Percentiles rank a stretch among this genome's conserved stretches.
These are phyloP conservation scores for Idris sp. DNA, from an alignment of 1,140 invertebrate species.

Conservation along the genomic window DNA sequence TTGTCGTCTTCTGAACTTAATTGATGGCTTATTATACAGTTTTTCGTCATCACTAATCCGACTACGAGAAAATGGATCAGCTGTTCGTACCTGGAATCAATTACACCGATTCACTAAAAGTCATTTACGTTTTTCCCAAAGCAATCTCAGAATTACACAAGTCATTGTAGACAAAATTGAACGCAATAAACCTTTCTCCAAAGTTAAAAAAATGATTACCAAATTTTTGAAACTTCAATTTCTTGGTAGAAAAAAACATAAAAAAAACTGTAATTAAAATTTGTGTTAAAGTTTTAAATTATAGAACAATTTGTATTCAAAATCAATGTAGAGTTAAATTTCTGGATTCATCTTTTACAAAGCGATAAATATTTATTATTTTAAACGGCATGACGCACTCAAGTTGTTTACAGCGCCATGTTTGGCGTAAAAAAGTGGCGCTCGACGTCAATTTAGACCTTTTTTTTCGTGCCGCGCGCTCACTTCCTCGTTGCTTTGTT, in stretches of 20 bases:
- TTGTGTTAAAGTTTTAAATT: too few relatives aligned
- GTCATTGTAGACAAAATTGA: too few relatives aligned
- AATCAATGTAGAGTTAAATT: too few relatives aligned
- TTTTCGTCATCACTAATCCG: conserved; percentile 11
- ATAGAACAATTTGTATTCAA: too few relatives aligned
- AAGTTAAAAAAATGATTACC: too few relatives aligned
- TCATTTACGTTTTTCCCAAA: conserved; percentile 13
- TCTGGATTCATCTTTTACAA: too few relatives aligned
- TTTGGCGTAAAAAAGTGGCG: conserved; percentile 3
- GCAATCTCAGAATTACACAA: too few relatives aligned
- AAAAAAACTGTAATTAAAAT: too few relatives aligned
- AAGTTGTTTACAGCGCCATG: conserved; percentile 8
- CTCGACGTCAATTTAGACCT: conserved; percentile 8
- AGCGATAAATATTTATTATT: conserved; percentile 20
- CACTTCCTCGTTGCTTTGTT: conserved; percentile 31
- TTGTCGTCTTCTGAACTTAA: conserved; percentile 5
- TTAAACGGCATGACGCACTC: background rate
- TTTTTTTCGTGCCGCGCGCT: background rate
- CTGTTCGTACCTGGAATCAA: conserved; percentile 16
- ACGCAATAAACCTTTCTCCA: too few relatives aligned
- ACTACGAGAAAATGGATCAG: conserved; percentile 20
- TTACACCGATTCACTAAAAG: conserved; percentile 14
- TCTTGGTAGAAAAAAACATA: too few relatives aligned
- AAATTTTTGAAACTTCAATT: too few relatives aligned
- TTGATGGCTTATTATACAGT: conserved; percentile 1